phyloP scores from a whole-genome alignment of 2,113 vertebrate genomes.

The Planiliza haematocheilus region DNA sequence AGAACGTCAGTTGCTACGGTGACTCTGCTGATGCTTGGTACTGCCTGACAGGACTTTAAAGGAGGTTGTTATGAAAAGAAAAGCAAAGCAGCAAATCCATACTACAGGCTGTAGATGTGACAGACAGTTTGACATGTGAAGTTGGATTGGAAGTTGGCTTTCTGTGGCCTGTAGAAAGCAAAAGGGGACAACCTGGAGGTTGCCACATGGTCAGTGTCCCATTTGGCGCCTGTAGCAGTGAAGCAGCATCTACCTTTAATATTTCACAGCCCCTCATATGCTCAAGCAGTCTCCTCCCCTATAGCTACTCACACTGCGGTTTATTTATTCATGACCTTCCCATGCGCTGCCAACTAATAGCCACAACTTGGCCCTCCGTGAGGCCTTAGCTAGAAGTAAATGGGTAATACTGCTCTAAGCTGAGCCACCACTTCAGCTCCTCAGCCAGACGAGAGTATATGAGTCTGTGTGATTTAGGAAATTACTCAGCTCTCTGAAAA shows the following conservation, averaged over 20 bases:
- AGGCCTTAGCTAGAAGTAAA: conserved; percentile 36
- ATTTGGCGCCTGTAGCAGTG: conserved; percentile 53
- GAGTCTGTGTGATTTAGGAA: conserved; percentile 37
- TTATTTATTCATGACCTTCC: conserved; percentile 73
- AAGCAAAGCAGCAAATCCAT: conserved; percentile 16
- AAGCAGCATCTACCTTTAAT: conserved; percentile 75
- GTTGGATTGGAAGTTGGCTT: neutral
- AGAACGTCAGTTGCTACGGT: conserved; percentile 23
- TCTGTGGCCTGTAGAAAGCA: conserved; percentile 16
- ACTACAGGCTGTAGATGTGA: conserved; percentile 11
- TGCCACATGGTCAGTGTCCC: conserved; percentile 58
- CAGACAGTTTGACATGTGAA: conserved; percentile 13
- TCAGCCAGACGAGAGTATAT: conserved; percentile 6
- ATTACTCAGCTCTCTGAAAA: conserved; percentile 48
- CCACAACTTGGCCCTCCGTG: conserved; percentile 38
- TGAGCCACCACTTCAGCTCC: conserved; percentile 16
- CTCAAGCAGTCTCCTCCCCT: conserved; percentile 69
- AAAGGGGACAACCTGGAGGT: conserved; percentile 17
- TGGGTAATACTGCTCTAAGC: conserved; percentile 33
- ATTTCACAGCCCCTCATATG: conserved; percentile 79
- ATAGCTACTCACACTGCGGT: conserved; percentile 55
- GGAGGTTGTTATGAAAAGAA: conserved; percentile 12
- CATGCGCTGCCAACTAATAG: conserved; percentile 50
- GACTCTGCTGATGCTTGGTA: conserved; percentile 46
- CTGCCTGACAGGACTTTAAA: conserved; percentile 62